A percentile compares a stretch with the other conserved stretches of the same genome.
Evolutionary conservation across 2,113 vertebrate species (phyloP).

Genomic region (Steatornis caripensis): DNA sequence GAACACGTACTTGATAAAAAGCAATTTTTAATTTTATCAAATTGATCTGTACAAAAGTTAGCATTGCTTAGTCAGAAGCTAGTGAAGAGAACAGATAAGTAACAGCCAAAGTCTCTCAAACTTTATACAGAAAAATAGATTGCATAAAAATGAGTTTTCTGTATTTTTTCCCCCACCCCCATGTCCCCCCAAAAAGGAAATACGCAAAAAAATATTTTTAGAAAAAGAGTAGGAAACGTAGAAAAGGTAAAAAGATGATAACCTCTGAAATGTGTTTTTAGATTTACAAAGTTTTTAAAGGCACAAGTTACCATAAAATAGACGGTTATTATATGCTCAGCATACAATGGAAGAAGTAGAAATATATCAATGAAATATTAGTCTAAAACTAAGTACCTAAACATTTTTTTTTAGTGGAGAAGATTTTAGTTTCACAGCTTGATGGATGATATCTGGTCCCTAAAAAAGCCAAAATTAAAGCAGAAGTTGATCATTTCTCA

Average conservation of each 20-base stretch:
- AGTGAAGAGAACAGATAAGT: conserved; percentile 80
- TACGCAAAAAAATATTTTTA: conserved; percentile 60
- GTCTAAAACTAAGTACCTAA: conserved; percentile 64
- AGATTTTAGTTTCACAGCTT: conserved; percentile 77
- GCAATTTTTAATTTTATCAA: conserved; percentile 83
- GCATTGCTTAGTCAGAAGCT: conserved; percentile 86
- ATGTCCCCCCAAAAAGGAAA: conserved; percentile 41
- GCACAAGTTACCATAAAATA: conserved; percentile 78
- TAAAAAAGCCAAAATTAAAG: conserved; percentile 56
- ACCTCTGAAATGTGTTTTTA: conserved; percentile 66
- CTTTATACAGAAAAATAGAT: conserved; percentile 72
- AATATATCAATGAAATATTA: conserved; percentile 61
- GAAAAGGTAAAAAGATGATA: conserved; percentile 77
- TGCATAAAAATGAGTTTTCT: conserved; percentile 64
- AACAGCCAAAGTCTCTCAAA: conserved; percentile 67
- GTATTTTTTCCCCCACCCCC: conserved; percentile 26
- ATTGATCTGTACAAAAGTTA: conserved; percentile 91
- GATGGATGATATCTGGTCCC: conserved; percentile 65
- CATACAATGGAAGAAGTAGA: conserved; percentile 68
- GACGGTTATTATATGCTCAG: conserved; percentile 72
- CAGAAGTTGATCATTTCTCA: conserved; percentile 13
- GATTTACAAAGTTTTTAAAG: conserved; percentile 78
- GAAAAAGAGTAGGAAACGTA: conserved; percentile 71
- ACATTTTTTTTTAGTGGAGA: conserved; percentile 54
- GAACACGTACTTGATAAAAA: conserved; percentile 63